phyloP scores from a whole-genome alignment of 2,113 vertebrate species.

The Cephalopterus ornatus region DNA sequence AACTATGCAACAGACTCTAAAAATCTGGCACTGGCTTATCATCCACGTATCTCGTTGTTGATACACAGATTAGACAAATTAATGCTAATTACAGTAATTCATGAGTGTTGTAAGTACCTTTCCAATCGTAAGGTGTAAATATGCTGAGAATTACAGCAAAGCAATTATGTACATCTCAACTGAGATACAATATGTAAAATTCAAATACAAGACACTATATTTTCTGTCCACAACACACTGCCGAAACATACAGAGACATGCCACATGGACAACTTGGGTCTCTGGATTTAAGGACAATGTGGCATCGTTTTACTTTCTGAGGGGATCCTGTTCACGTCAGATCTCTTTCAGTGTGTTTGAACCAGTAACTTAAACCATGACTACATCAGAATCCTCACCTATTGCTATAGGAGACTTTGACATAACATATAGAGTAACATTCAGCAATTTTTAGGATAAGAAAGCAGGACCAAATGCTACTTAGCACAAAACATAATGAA shows the following conservation, averaged over 20 bases:
- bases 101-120: neutral
- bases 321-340: neutral
- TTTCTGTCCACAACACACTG: neutral
- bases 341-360: neutral
- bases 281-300: neutral
- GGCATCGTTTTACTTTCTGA: neutral
- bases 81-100: neutral
- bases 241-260: neutral
- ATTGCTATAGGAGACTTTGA: neutral
- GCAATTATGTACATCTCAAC: neutral
- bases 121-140: neutral
- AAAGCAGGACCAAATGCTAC: neutral
- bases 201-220: neutral
- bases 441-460: neutral
- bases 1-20: fast-evolving
- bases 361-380: neutral
- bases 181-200: neutral
- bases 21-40: neutral
- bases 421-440: neutral
- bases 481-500: neutral
- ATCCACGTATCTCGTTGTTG: neutral
- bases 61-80: neutral
- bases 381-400: neutral
- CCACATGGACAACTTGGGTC: neutral
- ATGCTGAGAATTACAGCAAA: neutral